phyloP scores from a whole-genome alignment of 92 coral and sea anemone species.

The Muricea muricata region DNA sequence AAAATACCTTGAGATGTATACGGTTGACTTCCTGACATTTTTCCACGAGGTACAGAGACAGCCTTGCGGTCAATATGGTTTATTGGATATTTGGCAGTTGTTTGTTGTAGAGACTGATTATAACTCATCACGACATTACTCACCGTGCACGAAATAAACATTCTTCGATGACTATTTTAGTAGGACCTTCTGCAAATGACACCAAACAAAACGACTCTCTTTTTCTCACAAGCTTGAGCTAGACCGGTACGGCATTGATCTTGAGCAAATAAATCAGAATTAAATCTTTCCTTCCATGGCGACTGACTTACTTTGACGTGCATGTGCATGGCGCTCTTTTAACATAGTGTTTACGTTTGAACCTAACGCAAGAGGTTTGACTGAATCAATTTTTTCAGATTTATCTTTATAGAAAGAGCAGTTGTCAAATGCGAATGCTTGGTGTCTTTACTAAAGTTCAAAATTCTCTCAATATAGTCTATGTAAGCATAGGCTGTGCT shows the following conservation, averaged over 20 bases:
- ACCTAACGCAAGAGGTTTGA: no score
- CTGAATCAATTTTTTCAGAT: no score
- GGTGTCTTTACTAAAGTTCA: slow-evolving; percentile 22
- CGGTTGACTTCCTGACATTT: slow-evolving; percentile 56
- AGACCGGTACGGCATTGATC: slow-evolving; percentile 46
- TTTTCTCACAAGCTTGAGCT: slow-evolving; percentile 65
- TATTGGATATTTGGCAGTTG: slow-evolving; percentile 76
- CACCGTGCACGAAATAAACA: slow-evolving; percentile 65
- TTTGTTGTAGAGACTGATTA: slow-evolving; percentile 53
- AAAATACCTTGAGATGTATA: slow-evolving; percentile 64
- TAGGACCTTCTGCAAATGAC: slow-evolving; percentile 59
- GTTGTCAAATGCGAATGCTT: neutral
- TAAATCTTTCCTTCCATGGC: slow-evolving; percentile 20
- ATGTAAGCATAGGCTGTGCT: slow-evolving; percentile 36
- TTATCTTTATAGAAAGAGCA: no score
- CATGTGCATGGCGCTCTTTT: slow-evolving; percentile 31
- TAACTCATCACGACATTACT: slow-evolving; percentile 60
- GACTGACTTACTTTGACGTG: slow-evolving; percentile 3
- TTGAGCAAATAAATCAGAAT: slow-evolving; percentile 29
- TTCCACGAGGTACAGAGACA: slow-evolving; percentile 54
- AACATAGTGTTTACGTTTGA: no score
- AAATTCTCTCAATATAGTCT: slow-evolving; percentile 21
- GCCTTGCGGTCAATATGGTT: slow-evolving; percentile 63
- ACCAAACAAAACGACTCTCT: slow-evolving; percentile 67
- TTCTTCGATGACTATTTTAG: slow-evolving; percentile 69